phyloP scores from a whole-genome alignment of 2,113 vertebrate genomes.

The Plectropomus leopardus region DNA sequence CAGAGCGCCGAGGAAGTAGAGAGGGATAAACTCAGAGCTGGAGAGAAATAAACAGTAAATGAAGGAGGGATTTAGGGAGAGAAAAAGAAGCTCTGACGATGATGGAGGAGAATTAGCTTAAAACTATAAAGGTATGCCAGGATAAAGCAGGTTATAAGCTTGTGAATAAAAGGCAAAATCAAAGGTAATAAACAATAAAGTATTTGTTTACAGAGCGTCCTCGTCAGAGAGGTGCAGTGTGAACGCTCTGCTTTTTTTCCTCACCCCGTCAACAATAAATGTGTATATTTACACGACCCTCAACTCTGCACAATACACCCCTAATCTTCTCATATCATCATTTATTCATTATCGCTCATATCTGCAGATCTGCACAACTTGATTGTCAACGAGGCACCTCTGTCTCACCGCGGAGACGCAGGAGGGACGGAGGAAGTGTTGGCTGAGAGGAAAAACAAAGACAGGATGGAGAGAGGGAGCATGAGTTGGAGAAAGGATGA shows the following conservation, averaged over 20 bases:
- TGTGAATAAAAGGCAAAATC: slow-evolving; percentile 44
- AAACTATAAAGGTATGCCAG: slow-evolving; percentile 43
- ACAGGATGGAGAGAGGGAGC: neutral
- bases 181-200: slow-evolving; percentile 41
- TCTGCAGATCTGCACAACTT: slow-evolving; percentile 21
- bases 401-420: neutral
- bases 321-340: slow-evolving; percentile 49
- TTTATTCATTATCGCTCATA: slow-evolving; percentile 51
- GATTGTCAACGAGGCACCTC: slow-evolving; percentile 10
- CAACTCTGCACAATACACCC: slow-evolving; percentile 21
- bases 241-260: neutral
- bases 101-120: slow-evolving; percentile 18
- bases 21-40: neutral
- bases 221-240: slow-evolving; percentile 14
- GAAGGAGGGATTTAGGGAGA: slow-evolving; percentile 69
- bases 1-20: neutral
- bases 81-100: neutral
- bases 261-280: slow-evolving; percentile 12
- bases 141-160: slow-evolving; percentile 26
- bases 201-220: slow-evolving; percentile 14
- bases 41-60: slow-evolving; percentile 63
- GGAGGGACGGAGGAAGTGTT: neutral
- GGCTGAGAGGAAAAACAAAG: neutral
- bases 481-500: neutral
- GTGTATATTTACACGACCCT: slow-evolving; percentile 37